Percentiles rank a stretch among this genome's conserved stretches.
Conservation (phyloP, 2,888 invertebrate species). For the Seira ritae region DNA sequence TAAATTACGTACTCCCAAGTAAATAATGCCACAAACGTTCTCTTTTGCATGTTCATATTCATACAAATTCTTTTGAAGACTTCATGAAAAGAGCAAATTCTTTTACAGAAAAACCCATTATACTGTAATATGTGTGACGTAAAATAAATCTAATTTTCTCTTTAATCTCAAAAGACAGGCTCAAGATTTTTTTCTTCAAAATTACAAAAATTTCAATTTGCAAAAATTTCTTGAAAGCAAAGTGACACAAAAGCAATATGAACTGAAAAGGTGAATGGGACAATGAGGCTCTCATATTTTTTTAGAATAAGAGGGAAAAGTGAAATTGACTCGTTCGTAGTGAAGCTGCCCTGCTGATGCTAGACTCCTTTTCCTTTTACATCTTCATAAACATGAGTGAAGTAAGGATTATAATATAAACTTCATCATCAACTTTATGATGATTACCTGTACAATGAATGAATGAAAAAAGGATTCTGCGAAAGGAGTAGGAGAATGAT, state of each 20-base stretch:
- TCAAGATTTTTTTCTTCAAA: conserved; percentile 9
- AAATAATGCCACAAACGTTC: too few species aligned
- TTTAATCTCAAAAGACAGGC: conserved; percentile 5
- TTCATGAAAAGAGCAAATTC: too few species aligned
- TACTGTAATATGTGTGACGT: too few species aligned
- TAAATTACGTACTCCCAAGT: too few species aligned
- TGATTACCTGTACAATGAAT: conserved; percentile 8
- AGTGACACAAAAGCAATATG: neutral
- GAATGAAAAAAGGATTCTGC: conserved; percentile 28
- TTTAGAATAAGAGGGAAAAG: conserved; percentile 36
- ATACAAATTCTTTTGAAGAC: too few species aligned
- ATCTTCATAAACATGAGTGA: neutral
- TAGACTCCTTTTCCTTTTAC: conserved; percentile 17
- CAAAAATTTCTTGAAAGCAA: conserved; percentile 6
- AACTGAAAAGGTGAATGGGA: conserved; percentile 24
- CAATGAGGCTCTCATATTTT: neutral
- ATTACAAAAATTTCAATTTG: conserved; percentile 42
- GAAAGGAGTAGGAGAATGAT: neutral
- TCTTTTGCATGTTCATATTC: too few species aligned
- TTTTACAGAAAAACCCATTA: too few species aligned
- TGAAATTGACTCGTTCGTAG: conserved; percentile 49
- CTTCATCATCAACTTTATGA: conserved; percentile 30
- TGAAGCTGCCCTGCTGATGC: too few species aligned
- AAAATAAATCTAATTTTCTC: conserved; percentile 20
- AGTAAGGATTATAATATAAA: too few species aligned